Percentiles rank a stretch among this genome's conserved stretches.
Evolutionary conservation across 2,113 vertebrate species (phyloP).

Genomic region (Proteles cristata): DNA sequence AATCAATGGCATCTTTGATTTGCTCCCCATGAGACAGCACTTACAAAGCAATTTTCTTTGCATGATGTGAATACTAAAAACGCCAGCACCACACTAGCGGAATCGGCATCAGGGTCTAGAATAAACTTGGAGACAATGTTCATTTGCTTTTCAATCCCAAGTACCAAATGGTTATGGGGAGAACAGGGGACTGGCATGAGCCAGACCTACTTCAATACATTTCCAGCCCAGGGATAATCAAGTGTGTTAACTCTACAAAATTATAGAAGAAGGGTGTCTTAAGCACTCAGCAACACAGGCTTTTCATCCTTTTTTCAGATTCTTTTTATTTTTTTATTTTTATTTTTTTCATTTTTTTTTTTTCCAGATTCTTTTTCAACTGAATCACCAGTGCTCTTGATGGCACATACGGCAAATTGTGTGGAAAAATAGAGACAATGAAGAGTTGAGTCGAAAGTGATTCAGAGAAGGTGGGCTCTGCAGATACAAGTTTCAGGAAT

Average conservation of each 20-base stretch:
- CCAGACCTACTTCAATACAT: neutral
- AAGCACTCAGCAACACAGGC: neutral
- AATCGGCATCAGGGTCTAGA: neutral
- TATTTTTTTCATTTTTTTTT: no score
- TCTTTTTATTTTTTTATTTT: no score
- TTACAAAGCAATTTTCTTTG: neutral
- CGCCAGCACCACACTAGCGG: neutral
- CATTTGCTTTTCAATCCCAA: neutral
- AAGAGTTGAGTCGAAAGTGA: neutral
- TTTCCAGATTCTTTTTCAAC: neutral
- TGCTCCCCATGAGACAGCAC: neutral
- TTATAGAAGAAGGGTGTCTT: rapidly evolving
- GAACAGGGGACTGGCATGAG: rapidly evolving
- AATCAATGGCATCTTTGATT: neutral
- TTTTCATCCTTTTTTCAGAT: neutral
- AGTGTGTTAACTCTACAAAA: neutral
- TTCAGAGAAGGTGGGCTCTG: neutral
- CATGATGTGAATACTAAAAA: neutral
- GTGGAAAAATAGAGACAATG: neutral
- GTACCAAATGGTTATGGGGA: neutral
- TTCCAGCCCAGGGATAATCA: no score
- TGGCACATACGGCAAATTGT: neutral
- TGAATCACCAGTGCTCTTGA: neutral
- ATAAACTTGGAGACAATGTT: neutral
- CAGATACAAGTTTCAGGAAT: neutral